Percentiles rank a stretch among this genome's conserved stretches.
Conservation (phyloP, 2,797 vertebrate species). For the Amphiprion clarkii region DNA sequence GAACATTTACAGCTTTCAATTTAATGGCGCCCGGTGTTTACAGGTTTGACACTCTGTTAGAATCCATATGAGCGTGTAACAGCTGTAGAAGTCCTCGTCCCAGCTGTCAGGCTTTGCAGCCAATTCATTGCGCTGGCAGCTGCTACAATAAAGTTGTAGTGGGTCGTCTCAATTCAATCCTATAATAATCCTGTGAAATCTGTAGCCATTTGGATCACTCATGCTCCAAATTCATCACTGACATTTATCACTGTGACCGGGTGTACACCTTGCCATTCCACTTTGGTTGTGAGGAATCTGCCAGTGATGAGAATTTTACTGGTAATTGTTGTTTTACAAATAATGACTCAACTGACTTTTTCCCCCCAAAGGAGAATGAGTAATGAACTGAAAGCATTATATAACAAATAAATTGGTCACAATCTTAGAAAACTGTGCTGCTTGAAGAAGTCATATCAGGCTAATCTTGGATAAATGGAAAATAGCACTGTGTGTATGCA, state of each 20-base stretch:
- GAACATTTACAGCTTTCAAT: conserved; percentile 49
- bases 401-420: conserved; percentile 60
- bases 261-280: conserved; percentile 22
- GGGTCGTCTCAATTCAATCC: conserved; percentile 47
- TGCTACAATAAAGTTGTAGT: conserved; percentile 68
- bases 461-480: neutral
- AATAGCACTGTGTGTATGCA: neutral
- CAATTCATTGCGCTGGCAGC: conserved; percentile 68
- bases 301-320: conserved; percentile 31
- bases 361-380: conserved; percentile 41
- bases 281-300: conserved; percentile 14
- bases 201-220: conserved; percentile 29
- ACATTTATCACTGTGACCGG: conserved; percentile 29
- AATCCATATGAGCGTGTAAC: conserved; percentile 47
- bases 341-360: conserved; percentile 53
- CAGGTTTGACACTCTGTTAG: conserved; percentile 34
- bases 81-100: conserved; percentile 64
- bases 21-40: conserved; percentile 54
- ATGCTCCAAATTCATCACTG: conserved; percentile 28
- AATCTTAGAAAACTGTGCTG: conserved; percentile 46
- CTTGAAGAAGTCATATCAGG: conserved; percentile 33
- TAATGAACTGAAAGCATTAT: conserved; percentile 59
- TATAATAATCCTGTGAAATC: conserved; percentile 38
- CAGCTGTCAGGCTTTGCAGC: conserved; percentile 76
- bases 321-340: conserved; percentile 51